Evolutionary conservation across 1,140 invertebrate species (phyloP).

Genomic region (Pissodes strobi): DNA sequence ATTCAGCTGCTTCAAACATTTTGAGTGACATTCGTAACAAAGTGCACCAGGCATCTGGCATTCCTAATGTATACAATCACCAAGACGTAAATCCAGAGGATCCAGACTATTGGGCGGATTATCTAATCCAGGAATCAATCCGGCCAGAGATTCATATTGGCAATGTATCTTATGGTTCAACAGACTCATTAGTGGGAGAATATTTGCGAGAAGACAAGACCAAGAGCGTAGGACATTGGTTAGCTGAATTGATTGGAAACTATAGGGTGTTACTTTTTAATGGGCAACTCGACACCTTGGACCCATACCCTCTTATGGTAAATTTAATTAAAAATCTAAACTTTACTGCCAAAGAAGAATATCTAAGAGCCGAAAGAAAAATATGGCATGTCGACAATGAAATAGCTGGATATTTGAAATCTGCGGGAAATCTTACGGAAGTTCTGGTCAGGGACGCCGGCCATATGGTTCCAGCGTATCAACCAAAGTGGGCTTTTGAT

Average conservation of each 20-base stretch:
- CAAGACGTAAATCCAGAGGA: neutral
- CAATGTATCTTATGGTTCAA: slow-evolving; percentile 56
- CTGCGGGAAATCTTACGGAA: slow-evolving; percentile 72
- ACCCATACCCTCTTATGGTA: slow-evolving; percentile 76
- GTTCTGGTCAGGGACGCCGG: slow-evolving; percentile 76
- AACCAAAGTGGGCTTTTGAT: slow-evolving; percentile 74
- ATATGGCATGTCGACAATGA: slow-evolving; percentile 70
- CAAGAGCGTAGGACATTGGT: slow-evolving; percentile 76
- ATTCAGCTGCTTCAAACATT: slow-evolving; percentile 53
- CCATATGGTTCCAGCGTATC: slow-evolving; percentile 78
- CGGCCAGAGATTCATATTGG: slow-evolving; percentile 59
- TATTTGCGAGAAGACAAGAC: slow-evolving; percentile 79
- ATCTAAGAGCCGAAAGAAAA: slow-evolving; percentile 63
- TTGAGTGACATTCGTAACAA: slow-evolving; percentile 58
- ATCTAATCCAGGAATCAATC: slow-evolving; percentile 55
- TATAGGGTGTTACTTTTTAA: slow-evolving; percentile 76
- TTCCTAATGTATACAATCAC: slow-evolving; percentile 38
- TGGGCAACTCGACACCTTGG: slow-evolving; percentile 83
- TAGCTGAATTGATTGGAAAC: slow-evolving; percentile 68
- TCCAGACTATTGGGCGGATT: slow-evolving; percentile 18
- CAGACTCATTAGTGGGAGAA: slow-evolving; percentile 65
- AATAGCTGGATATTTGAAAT: slow-evolving; percentile 74
- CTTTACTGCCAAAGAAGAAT: slow-evolving; percentile 66
- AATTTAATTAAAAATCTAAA: slow-evolving; percentile 68
- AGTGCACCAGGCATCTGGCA: slow-evolving; percentile 62